Conservation (phyloP, 2,888 invertebrate genomes). For the Choristoneura rosaceana region DNA sequence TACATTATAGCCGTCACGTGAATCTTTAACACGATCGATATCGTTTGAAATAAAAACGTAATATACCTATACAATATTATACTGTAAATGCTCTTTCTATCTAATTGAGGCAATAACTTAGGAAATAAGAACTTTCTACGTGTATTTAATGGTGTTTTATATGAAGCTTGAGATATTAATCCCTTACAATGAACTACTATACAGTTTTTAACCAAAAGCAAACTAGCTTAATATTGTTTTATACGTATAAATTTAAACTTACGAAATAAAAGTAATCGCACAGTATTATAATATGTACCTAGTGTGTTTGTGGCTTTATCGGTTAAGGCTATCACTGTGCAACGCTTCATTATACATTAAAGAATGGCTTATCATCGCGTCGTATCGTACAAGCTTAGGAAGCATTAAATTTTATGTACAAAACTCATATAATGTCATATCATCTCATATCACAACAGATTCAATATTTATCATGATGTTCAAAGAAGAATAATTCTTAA, state of each 20-base stretch:
- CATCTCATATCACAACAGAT: conserved; percentile 72
- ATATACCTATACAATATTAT: conserved; percentile 51
- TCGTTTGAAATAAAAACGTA: conserved; percentile 45
- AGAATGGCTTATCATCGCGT: conserved; percentile 35
- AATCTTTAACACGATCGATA: not conserved
- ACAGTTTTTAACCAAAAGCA: conserved; percentile 56
- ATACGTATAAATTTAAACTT: conserved; percentile 51
- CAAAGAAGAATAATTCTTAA: conserved; percentile 4
- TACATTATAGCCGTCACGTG: conserved; percentile 7
- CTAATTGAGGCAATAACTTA: conserved; percentile 73
- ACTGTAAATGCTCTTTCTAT: conserved; percentile 58
- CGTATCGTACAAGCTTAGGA: conserved; percentile 49
- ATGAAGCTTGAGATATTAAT: conserved; percentile 61
- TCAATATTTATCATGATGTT: conserved; percentile 38
- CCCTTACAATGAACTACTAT: conserved; percentile 51
- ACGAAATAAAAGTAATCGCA: conserved; percentile 48
- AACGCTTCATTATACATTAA: conserved; percentile 26
- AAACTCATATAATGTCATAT: conserved; percentile 80
- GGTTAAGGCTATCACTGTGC: not conserved
- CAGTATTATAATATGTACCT: conserved; percentile 57
- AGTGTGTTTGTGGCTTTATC: conserved; percentile 26
- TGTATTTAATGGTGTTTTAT: conserved; percentile 64
- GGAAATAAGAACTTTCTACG: conserved; percentile 64
- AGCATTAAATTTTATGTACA: conserved; percentile 71
- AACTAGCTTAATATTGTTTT: conserved; percentile 62